Conservation (phyloP, 2,888 invertebrate genomes). For the Bombylius discolor region DNA sequence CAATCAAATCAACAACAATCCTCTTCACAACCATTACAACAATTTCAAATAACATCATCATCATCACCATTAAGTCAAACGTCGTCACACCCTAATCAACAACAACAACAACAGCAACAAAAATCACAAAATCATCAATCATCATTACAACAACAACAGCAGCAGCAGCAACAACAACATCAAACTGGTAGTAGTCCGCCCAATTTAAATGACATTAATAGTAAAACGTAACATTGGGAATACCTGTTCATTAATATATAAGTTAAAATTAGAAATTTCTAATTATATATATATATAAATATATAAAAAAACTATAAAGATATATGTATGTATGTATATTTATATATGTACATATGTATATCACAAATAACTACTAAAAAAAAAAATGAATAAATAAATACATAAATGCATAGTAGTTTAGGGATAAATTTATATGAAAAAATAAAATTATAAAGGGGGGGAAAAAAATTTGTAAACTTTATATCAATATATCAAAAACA, state of each 20-base stretch:
- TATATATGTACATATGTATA: neutral
- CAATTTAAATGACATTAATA: slow-evolving; percentile 35
- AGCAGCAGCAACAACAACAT: slow-evolving; percentile 16
- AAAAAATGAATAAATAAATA: no score
- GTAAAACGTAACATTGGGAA: slow-evolving; percentile 39
- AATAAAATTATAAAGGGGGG: no score
- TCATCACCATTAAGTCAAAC: slow-evolving; percentile 19
- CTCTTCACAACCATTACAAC: slow-evolving; percentile 18
- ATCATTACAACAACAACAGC: slow-evolving; percentile 19
- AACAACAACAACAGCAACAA: slow-evolving; percentile 20
- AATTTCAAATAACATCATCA: neutral
- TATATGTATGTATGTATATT: neutral
- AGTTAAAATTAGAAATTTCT: slow-evolving; percentile 6
- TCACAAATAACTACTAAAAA: no score
- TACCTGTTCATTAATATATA: slow-evolving; percentile 38
- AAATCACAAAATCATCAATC: slow-evolving; percentile 23
- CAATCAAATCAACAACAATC: slow-evolving; percentile 21
- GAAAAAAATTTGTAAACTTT: no score
- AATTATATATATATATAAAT: no score
- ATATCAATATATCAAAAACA: no score
- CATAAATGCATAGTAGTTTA: no score
- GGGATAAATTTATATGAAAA: no score
- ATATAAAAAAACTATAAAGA: neutral
- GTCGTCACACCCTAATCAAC: slow-evolving; percentile 20
- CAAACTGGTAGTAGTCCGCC: slow-evolving; percentile 29